Percentiles rank a stretch among this genome's conserved stretches.
Conservation (phyloP, 1,140 invertebrate genomes). For the Teleogryllus occipitalis region DNA sequence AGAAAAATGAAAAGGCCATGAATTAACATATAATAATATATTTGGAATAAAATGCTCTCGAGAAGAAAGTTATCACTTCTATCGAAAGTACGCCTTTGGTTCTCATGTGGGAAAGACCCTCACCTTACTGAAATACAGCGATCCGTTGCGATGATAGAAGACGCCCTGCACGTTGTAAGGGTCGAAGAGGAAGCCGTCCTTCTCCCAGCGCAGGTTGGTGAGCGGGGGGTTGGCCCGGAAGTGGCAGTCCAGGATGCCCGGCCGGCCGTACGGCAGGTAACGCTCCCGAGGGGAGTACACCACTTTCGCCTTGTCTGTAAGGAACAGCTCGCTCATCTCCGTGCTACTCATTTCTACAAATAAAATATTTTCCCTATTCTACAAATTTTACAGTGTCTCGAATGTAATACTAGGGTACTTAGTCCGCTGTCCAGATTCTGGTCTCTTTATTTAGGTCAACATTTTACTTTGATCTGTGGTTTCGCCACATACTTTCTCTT, state of each 20-base stretch:
- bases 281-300: constrained; percentile 81
- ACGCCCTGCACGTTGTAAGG: constrained; percentile 83
- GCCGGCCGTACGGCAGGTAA: constrained; percentile 78
- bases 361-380: not conserved
- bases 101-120: constrained; percentile 12
- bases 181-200: constrained; percentile 85
- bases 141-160: constrained; percentile 77
- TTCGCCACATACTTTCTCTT: too few relatives aligned
- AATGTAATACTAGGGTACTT: too few relatives aligned
- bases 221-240: constrained; percentile 88
- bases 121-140: constrained; percentile 70
- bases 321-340: not conserved
- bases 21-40: not conserved
- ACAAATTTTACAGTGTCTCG: not conserved
- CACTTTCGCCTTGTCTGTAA: constrained; percentile 82
- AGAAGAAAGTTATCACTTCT: not conserved
- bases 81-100: not conserved
- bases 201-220: constrained; percentile 88
- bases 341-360: too few relatives aligned
- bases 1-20: too few relatives aligned
- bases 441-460: too few relatives aligned
- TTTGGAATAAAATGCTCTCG: not conserved
- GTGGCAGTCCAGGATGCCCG: constrained; percentile 85
- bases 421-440: too few relatives aligned
- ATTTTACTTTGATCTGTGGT: too few relatives aligned